Base-by-base conservation (phyloP, 2,113 vertebrate genomes). In the Gyps fulvus region DNA sequence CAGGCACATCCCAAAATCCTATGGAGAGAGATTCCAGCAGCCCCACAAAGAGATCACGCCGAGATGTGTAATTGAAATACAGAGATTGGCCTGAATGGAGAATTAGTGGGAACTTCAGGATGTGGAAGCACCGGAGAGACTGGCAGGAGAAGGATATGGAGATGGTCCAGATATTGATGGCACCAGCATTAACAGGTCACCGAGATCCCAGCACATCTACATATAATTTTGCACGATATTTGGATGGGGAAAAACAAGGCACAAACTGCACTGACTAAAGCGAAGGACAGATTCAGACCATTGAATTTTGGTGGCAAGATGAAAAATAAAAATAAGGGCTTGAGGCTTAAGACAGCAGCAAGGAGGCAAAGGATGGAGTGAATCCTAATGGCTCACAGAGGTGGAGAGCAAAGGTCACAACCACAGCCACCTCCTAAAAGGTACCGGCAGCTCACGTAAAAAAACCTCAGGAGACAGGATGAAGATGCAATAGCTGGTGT, bases 41-140 rank as follows among this genome's bases (percentile, higher is more conserved):
- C 25, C 29, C 34, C 2, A 1, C 18, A 10, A 47, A 49, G 20
- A 63, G 40, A 63, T 55, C 31, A 17, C 0, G 1, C 57, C 20
- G 57, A n/a, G 36, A 58, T 11, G 23, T 10, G 20, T 26, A 18
- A 54, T 2, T 34, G 49, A 52, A 32, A 83, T 12, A 16, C 1
- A 36, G 43, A 72, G 71, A 54, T 27, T 42, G 34, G 21, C 20
- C 65, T 31, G 26, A 66, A 54, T 20, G 14, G 45, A 66, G 79
- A 54, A 59, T 61, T 47, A 59, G 47, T 22, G 27, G 27, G 32
- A 55, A 49, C 13, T 42, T 84, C 6, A 29, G 54, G 57, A 61
- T 61, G 31, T 42, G 66, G 86, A 79, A 67, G 15, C 43, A 62
- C n/a, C 47, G 27, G 17, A n/a, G 45, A 21, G 16, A 47, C 40